Evolutionary conservation across 2,888 invertebrate genomes (phyloP), one percentile per base, ranked within the genome.

Genomic region (Agrilus cyanescens): DNA sequence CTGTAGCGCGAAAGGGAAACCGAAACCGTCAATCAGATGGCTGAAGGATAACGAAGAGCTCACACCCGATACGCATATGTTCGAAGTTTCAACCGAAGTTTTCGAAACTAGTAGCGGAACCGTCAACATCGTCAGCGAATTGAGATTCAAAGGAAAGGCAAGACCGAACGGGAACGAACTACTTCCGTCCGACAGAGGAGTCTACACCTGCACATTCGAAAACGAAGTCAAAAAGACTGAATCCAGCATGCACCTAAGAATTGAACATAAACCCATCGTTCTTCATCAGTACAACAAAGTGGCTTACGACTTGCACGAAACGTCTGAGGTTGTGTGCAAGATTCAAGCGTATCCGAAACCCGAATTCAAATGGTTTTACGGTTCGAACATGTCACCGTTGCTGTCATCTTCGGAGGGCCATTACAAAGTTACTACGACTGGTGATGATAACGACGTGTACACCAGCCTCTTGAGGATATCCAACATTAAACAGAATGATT

Each of bases 341-440:
- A 89, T 93, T 12, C 87, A 89, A 60, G 89, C 93, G 0, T 93
- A 88, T 65, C 93, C 93, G 0, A 85, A 87, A 57, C 91, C 93
- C 0, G 88, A 88, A 60, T 90, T 93, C 66, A 88, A 90, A 57
- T 94, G 93, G 93, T 85, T 79, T 57, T 88, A 80, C 57, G 84
- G 82, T 30, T 78, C 80, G 5, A 84, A 85, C 62, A 71, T 76
- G 0, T 78, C 83, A 0, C 80, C 85, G 0, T 63, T 88, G 33
- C 79, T 82, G 49, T 81, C 84, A 62, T 83, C 85, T 1, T 83
- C 85, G 3, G 86, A 87, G 57, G 86, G 85, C 0, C 87, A 88
- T 58, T 90, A 90, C 63, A 83, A 87, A 58, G 85, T 89, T 35
- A 85, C 81, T 53, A 83, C 86, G 2, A 82, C 80, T 13, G 80